Conservation (phyloP, 2,797 vertebrate genomes). For the Acanthurus tractus region DNA sequence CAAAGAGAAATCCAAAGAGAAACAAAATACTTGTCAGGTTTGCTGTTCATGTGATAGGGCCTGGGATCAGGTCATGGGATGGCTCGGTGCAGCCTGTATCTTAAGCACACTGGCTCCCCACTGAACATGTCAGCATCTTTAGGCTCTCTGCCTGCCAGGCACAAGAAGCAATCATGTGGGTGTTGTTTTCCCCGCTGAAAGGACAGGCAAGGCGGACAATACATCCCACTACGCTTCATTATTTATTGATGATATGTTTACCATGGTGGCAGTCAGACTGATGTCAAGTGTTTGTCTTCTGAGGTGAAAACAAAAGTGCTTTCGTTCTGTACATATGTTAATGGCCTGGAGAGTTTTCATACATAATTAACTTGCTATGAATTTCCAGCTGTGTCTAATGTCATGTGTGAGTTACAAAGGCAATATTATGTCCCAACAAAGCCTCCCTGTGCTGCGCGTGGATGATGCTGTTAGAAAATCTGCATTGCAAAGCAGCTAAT, state of each 20-base stretch:
- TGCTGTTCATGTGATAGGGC: neutral
- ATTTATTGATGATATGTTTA: conserved; percentile 67
- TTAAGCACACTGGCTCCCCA: neutral
- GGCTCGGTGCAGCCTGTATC: neutral
- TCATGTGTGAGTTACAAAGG: conserved; percentile 52
- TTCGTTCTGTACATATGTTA: conserved; percentile 32
- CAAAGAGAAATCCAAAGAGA: neutral
- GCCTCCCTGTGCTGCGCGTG: conserved; percentile 34
- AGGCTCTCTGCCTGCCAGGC: conserved; percentile 8
- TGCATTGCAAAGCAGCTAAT: conserved; percentile 55
- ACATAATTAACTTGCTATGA: conserved; percentile 53
- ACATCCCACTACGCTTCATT: conserved; percentile 15
- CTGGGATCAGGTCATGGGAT: neutral
- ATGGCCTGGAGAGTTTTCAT: conserved; percentile 39
- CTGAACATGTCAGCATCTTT: conserved; percentile 6
- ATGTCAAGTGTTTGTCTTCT: conserved; percentile 49
- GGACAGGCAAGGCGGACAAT: neutral
- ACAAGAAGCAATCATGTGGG: conserved; percentile 15
- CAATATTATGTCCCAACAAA: conserved; percentile 53
- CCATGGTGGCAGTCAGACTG: conserved; percentile 8
- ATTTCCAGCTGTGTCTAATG: conserved; percentile 48
- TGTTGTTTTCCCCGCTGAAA: neutral
- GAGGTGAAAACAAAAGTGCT: conserved; percentile 38
- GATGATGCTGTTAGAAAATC: conserved; percentile 20
- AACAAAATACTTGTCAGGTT: neutral